Conservation (phyloP, 2,797 vertebrate species). For the Okamejei kenojei region DNA sequence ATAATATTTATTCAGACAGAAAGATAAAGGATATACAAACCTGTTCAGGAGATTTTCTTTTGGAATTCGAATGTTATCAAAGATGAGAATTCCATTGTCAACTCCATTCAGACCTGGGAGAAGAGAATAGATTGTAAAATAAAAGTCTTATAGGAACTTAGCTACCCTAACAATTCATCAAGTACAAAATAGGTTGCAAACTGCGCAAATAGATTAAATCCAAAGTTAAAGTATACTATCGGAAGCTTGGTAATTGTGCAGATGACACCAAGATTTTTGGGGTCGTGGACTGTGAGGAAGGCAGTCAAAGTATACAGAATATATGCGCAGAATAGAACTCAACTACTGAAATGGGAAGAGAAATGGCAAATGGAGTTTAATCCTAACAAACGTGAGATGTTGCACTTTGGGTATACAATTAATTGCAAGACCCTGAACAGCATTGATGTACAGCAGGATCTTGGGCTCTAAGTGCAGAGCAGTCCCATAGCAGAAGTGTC, state of each 20-base stretch:
- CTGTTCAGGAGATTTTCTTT: constrained; percentile 56
- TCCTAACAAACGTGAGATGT: too few species aligned
- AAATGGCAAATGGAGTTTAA: too few species aligned
- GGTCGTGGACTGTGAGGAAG: not conserved
- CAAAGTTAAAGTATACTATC: not conserved
- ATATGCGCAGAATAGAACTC: too few species aligned
- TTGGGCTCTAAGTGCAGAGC: too few species aligned
- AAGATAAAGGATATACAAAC: constrained; percentile 46
- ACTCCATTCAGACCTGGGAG: constrained; percentile 54
- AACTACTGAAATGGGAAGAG: too few species aligned
- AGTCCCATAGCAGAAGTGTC: too few species aligned
- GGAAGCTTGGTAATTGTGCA: too few species aligned
- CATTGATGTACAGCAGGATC: too few species aligned
- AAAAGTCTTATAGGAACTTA: not conserved
- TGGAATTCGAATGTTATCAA: constrained; percentile 54
- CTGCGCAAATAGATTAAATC: not conserved
- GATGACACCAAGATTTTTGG: too few species aligned
- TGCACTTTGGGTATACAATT: too few species aligned
- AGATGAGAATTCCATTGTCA: constrained; percentile 59
- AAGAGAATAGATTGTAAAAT: not conserved
- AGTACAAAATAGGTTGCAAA: not conserved
- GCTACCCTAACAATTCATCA: not conserved
- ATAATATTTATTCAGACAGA: not conserved
- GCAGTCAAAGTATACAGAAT: too few species aligned
- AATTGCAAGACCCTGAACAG: too few species aligned